phyloP scores from a whole-genome alignment of 2,797 vertebrate species.

The Sebastes elongatus region DNA sequence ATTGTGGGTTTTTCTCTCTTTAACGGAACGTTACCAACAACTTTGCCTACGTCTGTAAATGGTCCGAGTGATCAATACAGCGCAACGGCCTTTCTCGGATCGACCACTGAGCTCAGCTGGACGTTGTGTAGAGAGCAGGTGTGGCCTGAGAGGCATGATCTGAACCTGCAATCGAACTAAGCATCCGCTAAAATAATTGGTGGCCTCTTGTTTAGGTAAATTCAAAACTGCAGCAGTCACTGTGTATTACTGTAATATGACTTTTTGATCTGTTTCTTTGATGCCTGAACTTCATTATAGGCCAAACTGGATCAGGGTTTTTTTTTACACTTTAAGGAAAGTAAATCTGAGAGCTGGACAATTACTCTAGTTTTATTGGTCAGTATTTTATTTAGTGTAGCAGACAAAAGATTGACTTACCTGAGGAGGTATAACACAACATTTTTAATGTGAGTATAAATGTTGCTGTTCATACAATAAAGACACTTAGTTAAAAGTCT shows the following conservation, averaged over 20 bases:
- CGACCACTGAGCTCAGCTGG: constrained; percentile 32
- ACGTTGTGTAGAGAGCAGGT: neutral
- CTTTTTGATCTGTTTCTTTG: neutral
- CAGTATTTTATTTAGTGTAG: constrained; percentile 3
- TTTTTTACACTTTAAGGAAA: neutral
- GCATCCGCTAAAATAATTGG: constrained; percentile 26
- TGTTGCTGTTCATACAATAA: constrained; percentile 14
- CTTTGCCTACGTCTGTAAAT: too few relatives aligned
- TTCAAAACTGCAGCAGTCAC: neutral
- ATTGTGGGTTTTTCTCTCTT: too few relatives aligned
- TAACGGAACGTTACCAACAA: too few relatives aligned
- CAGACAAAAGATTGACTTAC: constrained; percentile 13
- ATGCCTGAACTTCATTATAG: constrained; percentile 3
- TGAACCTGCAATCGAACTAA: constrained; percentile 24
- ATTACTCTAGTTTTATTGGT: constrained; percentile 9
- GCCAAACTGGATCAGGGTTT: neutral
- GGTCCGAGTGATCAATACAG: constrained; percentile 37
- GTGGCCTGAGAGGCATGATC: constrained; percentile 5
- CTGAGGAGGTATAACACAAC: neutral
- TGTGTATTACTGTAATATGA: neutral
- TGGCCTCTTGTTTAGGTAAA: constrained; percentile 19
- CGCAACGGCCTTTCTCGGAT: constrained; percentile 35
- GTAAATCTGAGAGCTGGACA: neutral
- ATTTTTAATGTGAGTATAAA: constrained; percentile 5
- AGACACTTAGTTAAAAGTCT: neutral